These are phyloP conservation scores for Salarias fasciatus DNA, from an alignment of 2,797 vertebrate genomes.

Conservation along the genomic window DNA sequence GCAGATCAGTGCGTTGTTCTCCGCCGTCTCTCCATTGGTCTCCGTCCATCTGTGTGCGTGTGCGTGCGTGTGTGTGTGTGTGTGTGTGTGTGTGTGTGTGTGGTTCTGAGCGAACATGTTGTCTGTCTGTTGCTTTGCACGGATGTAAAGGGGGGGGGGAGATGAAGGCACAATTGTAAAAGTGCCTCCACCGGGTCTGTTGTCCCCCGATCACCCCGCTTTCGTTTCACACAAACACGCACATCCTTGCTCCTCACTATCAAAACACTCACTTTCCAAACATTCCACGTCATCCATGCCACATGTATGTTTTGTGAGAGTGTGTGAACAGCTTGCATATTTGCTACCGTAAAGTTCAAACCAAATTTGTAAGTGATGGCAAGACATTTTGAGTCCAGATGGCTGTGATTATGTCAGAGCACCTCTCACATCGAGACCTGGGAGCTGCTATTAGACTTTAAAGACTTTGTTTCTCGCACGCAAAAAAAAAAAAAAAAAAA, in stretches of 20 bases:
- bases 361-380: conserved; percentile 54
- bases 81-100: conserved; percentile 53
- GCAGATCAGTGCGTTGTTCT: conserved; percentile 63
- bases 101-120: conserved; percentile 33
- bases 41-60: conserved; percentile 66
- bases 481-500: too few relatives aligned
- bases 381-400: conserved; percentile 63
- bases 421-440: conserved; percentile 49
- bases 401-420: conserved; percentile 60
- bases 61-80: conserved; percentile 44
- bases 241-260: conserved; percentile 29
- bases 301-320: conserved; percentile 55
- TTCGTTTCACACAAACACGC: conserved; percentile 25
- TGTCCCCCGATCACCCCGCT: conserved; percentile 22
- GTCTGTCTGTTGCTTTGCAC: conserved; percentile 44
- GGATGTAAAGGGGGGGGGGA: conserved; percentile 48
- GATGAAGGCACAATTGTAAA: conserved; percentile 48
- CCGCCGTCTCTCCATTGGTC: conserved; percentile 44
- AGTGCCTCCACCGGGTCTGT: conserved; percentile 54
- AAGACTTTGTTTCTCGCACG: not conserved
- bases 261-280: conserved; percentile 43
- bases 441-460: conserved; percentile 8
- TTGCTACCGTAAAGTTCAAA: conserved; percentile 64
- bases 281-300: conserved; percentile 56
- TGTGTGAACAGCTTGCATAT: conserved; percentile 71